phyloP scores from a whole-genome alignment of 2,113 vertebrate species.

The Tetraodon nigroviridis region DNA sequence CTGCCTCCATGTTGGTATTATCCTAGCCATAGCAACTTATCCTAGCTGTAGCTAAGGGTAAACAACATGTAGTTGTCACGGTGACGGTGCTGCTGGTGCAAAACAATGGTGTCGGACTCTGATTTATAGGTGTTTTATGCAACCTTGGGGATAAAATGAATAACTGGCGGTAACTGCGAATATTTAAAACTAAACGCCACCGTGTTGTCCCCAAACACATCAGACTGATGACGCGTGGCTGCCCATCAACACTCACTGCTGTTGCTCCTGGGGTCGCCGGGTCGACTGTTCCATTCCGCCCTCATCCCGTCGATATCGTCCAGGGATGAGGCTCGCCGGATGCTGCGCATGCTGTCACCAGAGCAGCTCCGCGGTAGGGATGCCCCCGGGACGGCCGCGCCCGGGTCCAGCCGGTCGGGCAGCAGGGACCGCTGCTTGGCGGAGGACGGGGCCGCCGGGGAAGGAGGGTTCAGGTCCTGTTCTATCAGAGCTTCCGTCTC shows the following conservation, averaged over 20 bases:
- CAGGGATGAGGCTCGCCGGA: conserved; percentile 83
- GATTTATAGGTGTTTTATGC: no score
- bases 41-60: no score
- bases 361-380: conserved; percentile 67
- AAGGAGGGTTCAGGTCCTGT: conserved; percentile 70
- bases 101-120: no score
- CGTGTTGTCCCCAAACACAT: not conserved
- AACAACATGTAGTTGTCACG: no score
- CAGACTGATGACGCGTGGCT: not conserved
- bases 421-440: conserved; percentile 60
- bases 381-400: conserved; percentile 59
- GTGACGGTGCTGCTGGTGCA: no score
- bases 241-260: conserved; percentile 67
- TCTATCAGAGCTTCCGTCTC: conserved; percentile 84
- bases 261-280: conserved; percentile 70
- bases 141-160: no score
- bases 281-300: conserved; percentile 75
- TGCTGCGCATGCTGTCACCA: conserved; percentile 74
- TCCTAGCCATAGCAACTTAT: no score
- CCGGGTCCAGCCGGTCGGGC: conserved; percentile 67
- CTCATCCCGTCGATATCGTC: conserved; percentile 82
- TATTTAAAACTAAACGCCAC: not conserved
- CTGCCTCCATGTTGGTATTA: no score
- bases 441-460: conserved; percentile 53
- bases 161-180: no score